Evolutionary conservation across 2,797 vertebrate species (phyloP), one percentile per base, ranked within the genome.

Genomic region (Pagetopsis macropterus): DNA sequence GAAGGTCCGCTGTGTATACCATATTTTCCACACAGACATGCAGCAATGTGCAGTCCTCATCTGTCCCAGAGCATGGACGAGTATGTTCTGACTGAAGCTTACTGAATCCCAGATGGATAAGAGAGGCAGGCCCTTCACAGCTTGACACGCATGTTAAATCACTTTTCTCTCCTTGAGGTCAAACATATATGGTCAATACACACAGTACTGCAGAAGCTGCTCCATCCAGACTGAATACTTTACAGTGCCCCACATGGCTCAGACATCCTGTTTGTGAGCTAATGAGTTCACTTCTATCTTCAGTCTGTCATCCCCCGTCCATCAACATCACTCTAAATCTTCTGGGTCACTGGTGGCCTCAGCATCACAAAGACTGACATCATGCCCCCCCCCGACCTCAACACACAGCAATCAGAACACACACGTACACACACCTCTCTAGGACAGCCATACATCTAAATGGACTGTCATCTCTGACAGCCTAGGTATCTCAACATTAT

Each of bases 31-130:
- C 16, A 27, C 17, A 74, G 61, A 66, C 51, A 58, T 31, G 19
- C 9, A 54, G 48, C 60, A 21, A 7, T 55, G 51, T 65, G 44
- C 16, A 27, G 58, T 70, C 69, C 61, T 84, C 40, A 78, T 77
- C 50, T 63, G 68, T 76, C 76, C 57, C 75, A 43, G 41, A 83
- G 79, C 65, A 70, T 77, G 65, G 76, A 82, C 78, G 33, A 54
- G 88, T 86, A 58, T 81, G 70, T 83, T 85, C 67, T 72, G 89
- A 93, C 37, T 79, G 79, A 87, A 77, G 81, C 65, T 76, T 55
- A 69, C 14, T 37, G 19, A 79, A 69, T 85, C 79, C 82, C 74
- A 79, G 57, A 79, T 80, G 79, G 74, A 84, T 69, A 64, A 21
- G 33, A 64, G 31, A 75, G 76, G 68, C 56, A 62, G 56, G 17